phyloP scores from a whole-genome alignment of 1,140 invertebrate species.

The Hyles vespertilio region DNA sequence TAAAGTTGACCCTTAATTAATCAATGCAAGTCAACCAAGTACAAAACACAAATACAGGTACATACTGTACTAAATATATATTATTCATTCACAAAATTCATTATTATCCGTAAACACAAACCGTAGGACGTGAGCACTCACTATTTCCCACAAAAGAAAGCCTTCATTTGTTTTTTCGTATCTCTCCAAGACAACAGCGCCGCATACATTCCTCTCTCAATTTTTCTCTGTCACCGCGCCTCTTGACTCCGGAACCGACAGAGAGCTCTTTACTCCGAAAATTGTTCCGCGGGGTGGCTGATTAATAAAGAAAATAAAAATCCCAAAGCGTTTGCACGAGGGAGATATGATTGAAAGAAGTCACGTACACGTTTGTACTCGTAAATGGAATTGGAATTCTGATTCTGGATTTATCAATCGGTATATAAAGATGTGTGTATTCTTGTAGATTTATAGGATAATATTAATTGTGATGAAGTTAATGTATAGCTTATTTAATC shows the following conservation, averaged over 20 bases:
- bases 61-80: too few relatives aligned
- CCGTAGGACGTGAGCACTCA: not conserved
- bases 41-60: too few relatives aligned
- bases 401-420: not conserved
- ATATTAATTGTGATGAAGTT: too few relatives aligned
- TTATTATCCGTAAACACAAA: too few relatives aligned
- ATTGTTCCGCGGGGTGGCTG: constrained; percentile 49
- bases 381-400: constrained; percentile 12
- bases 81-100: too few relatives aligned
- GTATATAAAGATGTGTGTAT: too few relatives aligned
- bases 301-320: constrained; percentile 67
- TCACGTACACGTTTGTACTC: constrained; percentile 31
- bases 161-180: constrained; percentile 33
- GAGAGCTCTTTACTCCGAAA: constrained; percentile 49
- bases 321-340: constrained; percentile 20
- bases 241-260: constrained; percentile 44
- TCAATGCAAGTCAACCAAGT: too few relatives aligned
- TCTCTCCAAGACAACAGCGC: constrained; percentile 17
- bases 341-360: constrained; percentile 46
- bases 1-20: too few relatives aligned
- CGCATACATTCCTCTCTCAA: constrained; percentile 30
- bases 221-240: constrained; percentile 50
- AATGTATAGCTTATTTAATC: too few relatives aligned
- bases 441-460: too few relatives aligned
- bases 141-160: constrained; percentile 22